Conservation (phyloP, 2,888 invertebrate species). For the Hofmannophila pseudospretella region DNA sequence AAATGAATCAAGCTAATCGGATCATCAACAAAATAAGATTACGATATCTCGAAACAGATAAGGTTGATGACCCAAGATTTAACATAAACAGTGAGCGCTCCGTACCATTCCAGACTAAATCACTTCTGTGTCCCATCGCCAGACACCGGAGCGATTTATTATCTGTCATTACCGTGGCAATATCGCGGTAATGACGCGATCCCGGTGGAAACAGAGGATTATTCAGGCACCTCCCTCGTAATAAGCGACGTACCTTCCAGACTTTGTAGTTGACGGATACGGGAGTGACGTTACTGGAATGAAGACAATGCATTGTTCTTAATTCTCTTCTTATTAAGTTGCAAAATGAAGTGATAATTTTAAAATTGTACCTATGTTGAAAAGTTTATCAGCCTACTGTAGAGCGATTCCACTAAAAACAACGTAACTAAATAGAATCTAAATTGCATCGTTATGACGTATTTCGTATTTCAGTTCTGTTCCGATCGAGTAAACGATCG, state of each 20-base stretch:
- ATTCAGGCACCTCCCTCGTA: slow-evolving; percentile 32
- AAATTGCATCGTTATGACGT: too few relatives aligned
- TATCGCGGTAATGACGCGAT: slow-evolving; percentile 55
- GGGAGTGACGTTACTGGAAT: slow-evolving; percentile 12
- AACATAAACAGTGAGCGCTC: slow-evolving; percentile 9
- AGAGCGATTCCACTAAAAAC: too few relatives aligned
- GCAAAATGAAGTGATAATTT: too few relatives aligned
- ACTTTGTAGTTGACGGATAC: slow-evolving; percentile 14
- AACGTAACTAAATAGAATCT: too few relatives aligned
- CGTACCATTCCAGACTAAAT: slow-evolving; percentile 22
- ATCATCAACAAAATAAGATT: too few relatives aligned
- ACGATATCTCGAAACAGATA: not conserved
- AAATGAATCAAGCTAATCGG: too few relatives aligned
- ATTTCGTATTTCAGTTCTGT: too few relatives aligned
- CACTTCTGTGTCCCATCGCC: slow-evolving; percentile 25
- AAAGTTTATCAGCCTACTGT: too few relatives aligned
- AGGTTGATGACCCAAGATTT: slow-evolving; percentile 5
- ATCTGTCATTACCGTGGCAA: slow-evolving; percentile 51
- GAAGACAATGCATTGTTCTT: slow-evolving; percentile 12
- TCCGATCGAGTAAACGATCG: too few relatives aligned
- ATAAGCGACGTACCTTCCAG: slow-evolving; percentile 26
- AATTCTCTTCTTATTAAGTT: not conserved
- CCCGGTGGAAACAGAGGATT: slow-evolving; percentile 36
- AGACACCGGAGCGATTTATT: slow-evolving; percentile 43
- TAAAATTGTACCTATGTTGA: too few relatives aligned